Base-by-base conservation (phyloP, 2,888 invertebrate genomes). In the Diadegma fenestrale region DNA sequence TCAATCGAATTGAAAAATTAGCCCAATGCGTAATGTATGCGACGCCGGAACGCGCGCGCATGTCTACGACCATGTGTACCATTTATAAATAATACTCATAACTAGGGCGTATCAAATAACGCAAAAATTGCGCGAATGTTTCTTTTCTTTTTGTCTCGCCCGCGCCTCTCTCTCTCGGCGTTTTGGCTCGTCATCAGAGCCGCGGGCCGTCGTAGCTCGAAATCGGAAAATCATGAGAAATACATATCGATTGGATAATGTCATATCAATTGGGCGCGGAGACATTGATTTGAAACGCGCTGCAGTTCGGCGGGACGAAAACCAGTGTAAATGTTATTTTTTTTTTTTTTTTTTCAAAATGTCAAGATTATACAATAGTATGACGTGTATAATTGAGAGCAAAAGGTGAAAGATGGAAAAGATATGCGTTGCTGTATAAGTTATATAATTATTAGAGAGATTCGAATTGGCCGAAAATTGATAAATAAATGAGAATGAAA, bases 391-490 rank as follows among this genome's bases (percentile, higher is more conserved):
- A 85, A 85, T 85, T 19, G 66, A 86, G 85, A n/a, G n/a, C n/a
- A n/a, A n/a, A n/a, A n/a, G n/a, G n/a, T n/a, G n/a, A n/a, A 71
- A 75, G 77, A 80, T 80, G 88, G 68, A 85, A 71, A 37, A 51
- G 37, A 80, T 87, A 88, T 79, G 88, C 88, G 88, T 90, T 90
- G 90, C 90, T 91, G 90, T 87, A 90, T 87, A 90, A 90, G 87
- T 30, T 30, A 30, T 30, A 30, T 90, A 90, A 90, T 90, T 88
- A 88, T 86, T 87, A 88, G 88, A 89, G 89, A 90, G 87, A 86
- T 88, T 84, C 84, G 86, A 90, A 88, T 89, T 89, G 88, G 88
- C 85, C 88, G 87, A 88, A 88, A 84, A 88, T 90, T 90, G 90
- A 88, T 89, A 89, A 91, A 91, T 89, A 90, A 90, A 90, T 76